Conservation (phyloP, 2,888 invertebrate species). For the Sphecodes monilicornis region DNA sequence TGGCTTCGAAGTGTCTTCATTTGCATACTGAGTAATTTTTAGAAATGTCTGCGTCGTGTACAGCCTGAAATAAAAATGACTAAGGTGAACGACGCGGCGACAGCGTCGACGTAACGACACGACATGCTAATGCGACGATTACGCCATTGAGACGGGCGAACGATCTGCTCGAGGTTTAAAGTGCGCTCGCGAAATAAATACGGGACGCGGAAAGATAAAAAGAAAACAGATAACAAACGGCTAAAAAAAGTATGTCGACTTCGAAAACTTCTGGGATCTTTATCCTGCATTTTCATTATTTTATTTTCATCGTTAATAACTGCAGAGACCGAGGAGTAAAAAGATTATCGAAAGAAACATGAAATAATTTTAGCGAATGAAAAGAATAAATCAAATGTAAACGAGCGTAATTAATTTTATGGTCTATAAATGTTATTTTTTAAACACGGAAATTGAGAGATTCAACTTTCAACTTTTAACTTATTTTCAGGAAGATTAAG, state of each 20-base stretch:
- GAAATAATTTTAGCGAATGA: no score
- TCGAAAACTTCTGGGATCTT: not conserved
- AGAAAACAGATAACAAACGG: not conserved
- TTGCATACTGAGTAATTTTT: conserved; percentile 2
- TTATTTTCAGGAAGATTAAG: not conserved
- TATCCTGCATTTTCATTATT: not conserved
- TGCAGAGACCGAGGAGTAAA: not conserved
- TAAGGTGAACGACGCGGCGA: conserved; percentile 15
- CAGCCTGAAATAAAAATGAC: conserved; percentile 35
- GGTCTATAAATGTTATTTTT: no score
- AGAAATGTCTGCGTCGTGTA: conserved; percentile 9
- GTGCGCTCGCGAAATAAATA: not conserved
- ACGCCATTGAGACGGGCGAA: conserved; percentile 8
- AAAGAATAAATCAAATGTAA: no score
- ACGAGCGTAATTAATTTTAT: no score
- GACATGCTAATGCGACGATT: conserved; percentile 29
- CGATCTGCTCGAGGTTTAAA: not conserved
- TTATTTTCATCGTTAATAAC: not conserved
- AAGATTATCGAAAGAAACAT: no score
- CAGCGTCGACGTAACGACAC: not conserved
- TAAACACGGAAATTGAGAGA: no score
- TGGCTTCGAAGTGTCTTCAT: not conserved
- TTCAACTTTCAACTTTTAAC: not conserved
- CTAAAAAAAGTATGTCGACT: not conserved
- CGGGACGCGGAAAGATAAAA: not conserved